Evolutionary conservation across 2,113 vertebrate genomes (phyloP), one percentile per base, ranked within the genome.

Genomic region (Labeo rohita): DNA sequence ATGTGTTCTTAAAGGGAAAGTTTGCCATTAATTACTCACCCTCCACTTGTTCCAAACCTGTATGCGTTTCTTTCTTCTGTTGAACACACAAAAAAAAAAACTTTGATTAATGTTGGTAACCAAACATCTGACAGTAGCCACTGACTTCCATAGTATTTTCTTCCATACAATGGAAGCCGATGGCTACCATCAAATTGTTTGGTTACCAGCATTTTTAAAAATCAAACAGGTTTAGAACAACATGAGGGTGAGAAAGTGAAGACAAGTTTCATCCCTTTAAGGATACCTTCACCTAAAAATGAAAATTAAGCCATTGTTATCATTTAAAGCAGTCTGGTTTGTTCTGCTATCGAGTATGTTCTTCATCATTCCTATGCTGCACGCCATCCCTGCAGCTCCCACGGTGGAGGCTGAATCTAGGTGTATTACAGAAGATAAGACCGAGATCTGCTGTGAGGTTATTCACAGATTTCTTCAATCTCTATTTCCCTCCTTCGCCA

Each of bases 401-500:
- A 47, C 21, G 1, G 45, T 36, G 45, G 23, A 68, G 80, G 45
- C 23, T 12, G 28, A 70, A 70, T 83, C 43, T 70, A 83, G 80
- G 47, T 83, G 65, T 70, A 70, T 70, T 36, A 68, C 9, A 16
- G 21, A 34, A 61, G 59, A 66, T 47, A 81, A 81, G 23, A 28
- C 23, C 13, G 21, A 65, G 13, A 49, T 11, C 50, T 18, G 15
- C 23, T 15, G 9, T 10, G 54, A 18, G 12, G 52, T 34, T 84
- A 63, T 79, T 79, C 80, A 34, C 63, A 70, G 80, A 59, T 87
- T 70, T 52, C 75, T 80, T 28, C 23, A 7, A 34, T 83, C 59
- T 77, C n/a, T 49, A 61, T 83, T 83, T 70, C 73, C 21, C 73
- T 76, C 73, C n/a, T 23, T 84, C 18, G 1, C 39, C 56, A 70